Percentiles rank a stretch among this genome's conserved stretches.
Evolutionary conservation across 2,113 vertebrate genomes (phyloP).

Genomic region (Sinocyclocheilus grahami): DNA sequence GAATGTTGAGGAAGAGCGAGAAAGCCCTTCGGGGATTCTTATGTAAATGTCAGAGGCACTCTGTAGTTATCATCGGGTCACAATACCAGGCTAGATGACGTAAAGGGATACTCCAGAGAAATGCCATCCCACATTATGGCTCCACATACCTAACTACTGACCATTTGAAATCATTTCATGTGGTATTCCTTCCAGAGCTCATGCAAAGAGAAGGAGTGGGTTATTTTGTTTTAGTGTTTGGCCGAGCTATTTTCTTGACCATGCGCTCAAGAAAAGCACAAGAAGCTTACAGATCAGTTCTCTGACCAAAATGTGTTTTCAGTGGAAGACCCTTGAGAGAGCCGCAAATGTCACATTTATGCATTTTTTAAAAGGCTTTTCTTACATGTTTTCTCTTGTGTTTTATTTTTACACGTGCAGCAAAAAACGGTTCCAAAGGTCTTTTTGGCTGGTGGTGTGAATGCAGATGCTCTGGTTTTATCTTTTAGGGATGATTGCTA

Average conservation of each 20-base stretch:
- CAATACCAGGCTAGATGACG: background rate
- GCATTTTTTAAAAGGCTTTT: slow-evolving; percentile 24
- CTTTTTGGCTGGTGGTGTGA: background rate
- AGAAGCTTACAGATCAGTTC: slow-evolving; percentile 9
- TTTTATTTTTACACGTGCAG: background rate
- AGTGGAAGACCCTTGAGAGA: slow-evolving; percentile 10
- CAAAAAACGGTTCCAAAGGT: background rate
- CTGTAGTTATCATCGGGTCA: background rate
- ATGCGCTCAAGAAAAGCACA: background rate
- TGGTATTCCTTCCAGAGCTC: background rate
- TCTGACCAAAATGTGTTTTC: background rate
- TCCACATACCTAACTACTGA: slow-evolving; percentile 3
- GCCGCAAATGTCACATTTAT: slow-evolving; percentile 15
- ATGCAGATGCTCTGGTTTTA: background rate
- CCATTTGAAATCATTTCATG: background rate
- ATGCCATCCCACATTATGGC: background rate
- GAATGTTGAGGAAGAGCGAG: background rate
- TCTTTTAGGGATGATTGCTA: background rate
- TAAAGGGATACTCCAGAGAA: background rate
- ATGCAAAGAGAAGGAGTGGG: background rate
- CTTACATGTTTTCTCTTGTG: background rate
- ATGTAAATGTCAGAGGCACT: slow-evolving; percentile 25
- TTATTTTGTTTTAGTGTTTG: background rate
- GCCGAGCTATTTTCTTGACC: background rate
- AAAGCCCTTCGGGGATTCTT: background rate